Percentiles rank a stretch among this genome's conserved stretches.
Evolutionary conservation across 2,888 invertebrate genomes (phyloP).

Genomic region (Caenorhabditis angaria): DNA sequence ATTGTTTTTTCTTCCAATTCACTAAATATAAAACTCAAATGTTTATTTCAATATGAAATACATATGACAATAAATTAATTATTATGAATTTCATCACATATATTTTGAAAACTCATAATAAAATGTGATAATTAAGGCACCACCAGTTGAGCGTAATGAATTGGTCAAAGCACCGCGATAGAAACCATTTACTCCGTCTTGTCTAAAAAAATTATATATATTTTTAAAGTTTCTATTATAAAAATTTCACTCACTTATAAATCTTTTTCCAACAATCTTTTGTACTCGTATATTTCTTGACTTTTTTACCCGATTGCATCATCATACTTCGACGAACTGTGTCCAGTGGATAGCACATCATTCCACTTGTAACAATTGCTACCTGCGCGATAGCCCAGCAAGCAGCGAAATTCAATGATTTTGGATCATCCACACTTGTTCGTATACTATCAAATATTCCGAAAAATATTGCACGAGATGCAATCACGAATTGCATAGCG

Average conservation of each 20-base stretch:
- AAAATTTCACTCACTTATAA: slow-evolving; percentile 43
- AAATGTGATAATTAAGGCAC: slow-evolving; percentile 66
- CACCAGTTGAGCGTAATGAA: slow-evolving; percentile 63
- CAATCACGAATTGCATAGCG: slow-evolving; percentile 87
- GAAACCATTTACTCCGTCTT: slow-evolving; percentile 57
- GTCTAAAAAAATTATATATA: slow-evolving; percentile 39
- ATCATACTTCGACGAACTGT: slow-evolving; percentile 67
- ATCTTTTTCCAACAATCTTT: slow-evolving; percentile 58
- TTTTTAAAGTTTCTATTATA: neutral
- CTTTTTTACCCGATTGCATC: slow-evolving; percentile 62
- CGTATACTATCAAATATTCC: slow-evolving; percentile 94
- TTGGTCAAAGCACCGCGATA: slow-evolving; percentile 65
- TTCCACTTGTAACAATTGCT: slow-evolving; percentile 58
- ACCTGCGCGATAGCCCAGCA: slow-evolving; percentile 82
- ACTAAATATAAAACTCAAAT: too few relatives aligned
- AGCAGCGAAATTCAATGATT: slow-evolving; percentile 87
- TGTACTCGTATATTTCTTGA: slow-evolving; percentile 54
- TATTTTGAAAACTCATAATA: slow-evolving; percentile 69
- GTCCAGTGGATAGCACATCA: slow-evolving; percentile 67
- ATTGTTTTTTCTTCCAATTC: too few relatives aligned
- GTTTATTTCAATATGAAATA: slow-evolving; percentile 1
- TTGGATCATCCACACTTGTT: slow-evolving; percentile 86
- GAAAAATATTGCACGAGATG: slow-evolving; percentile 93
- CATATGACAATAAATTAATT: neutral
- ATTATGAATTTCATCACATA: slow-evolving; percentile 29